Evolutionary conservation across 2,797 vertebrate genomes (phyloP), one percentile per base, ranked within the genome.

Genomic region (Labroides dimidiatus): DNA sequence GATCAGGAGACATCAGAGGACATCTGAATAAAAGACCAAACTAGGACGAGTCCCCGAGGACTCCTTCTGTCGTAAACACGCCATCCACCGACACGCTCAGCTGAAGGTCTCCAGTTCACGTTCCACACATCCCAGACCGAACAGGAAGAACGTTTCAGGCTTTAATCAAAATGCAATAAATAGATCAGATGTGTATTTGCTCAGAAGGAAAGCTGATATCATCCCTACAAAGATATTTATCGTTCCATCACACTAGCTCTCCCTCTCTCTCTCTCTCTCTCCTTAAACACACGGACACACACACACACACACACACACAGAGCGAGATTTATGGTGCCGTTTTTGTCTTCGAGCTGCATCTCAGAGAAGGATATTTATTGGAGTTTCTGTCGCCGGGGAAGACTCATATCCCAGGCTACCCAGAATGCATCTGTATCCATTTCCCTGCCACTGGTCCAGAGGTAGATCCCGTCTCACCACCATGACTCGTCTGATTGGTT

Each of bases 391-490:
- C 69, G 36, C 45, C 2, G 2, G 47, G 15, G 61, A 78, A 64
- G 60, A 75, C 7, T 23, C 63, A 72, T 66, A 23, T 56, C 42
- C 60, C 17, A 2, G 12, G 64, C 55, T 57, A 47, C 58, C 62
- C 51, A 49, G n/a, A 75, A 80, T 24, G 48, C 51, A 52, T 77
- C 52, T 70, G 70, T 56, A 67, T 70, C 39, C 13, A 74, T 63
- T 65, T 67, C 33, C 16, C 37, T 23, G 7, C 51, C 24, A 17
- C 14, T 11, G 43, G 53, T 67, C 43, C 59, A 0, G 1, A 61
- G 67, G 55, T 57, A 62, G 61, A 75, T 41, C 2, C 15, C 6
- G 16, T 10, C 62, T 55, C 6, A 7, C 62, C 17, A 0, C 59
- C 16, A 53, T 48, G 30, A 0, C 69, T 59, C 53, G 12, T 61